phyloP scores from a whole-genome alignment of 1,140 invertebrate species.

The Aphaenogaster floridana region DNA sequence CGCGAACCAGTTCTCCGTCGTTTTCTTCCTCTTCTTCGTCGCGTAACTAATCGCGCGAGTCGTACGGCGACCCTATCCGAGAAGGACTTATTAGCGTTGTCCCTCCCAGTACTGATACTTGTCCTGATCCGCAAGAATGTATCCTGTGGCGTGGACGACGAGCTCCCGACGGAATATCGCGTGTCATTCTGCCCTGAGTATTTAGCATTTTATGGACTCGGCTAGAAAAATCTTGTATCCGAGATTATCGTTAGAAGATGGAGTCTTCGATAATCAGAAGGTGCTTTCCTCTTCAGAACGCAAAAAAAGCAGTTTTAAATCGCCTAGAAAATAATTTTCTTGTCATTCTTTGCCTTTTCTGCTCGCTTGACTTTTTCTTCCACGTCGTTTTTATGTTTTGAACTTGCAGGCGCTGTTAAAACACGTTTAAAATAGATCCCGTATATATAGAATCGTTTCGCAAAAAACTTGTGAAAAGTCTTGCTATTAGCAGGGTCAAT shows the following conservation, averaged over 20 bases:
- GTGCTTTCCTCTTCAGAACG: background rate
- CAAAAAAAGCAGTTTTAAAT: constrained; percentile 8
- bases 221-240: constrained; percentile 14
- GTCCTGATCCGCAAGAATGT: constrained; percentile 52
- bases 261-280: background rate
- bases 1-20: constrained; percentile 59
- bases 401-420: background rate
- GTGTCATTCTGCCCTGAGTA: constrained; percentile 67
- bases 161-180: constrained; percentile 70
- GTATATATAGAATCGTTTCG: background rate
- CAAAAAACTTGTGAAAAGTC: constrained; percentile 2
- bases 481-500: constrained; percentile 34
- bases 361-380: constrained; percentile 9
- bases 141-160: constrained; percentile 51
- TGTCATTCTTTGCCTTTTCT: background rate
- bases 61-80: background rate
- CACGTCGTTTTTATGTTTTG: background rate
- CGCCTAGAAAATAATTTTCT: constrained; percentile 20
- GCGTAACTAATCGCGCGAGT: constrained; percentile 57
- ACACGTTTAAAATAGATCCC: background rate
- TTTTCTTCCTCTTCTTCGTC: constrained; percentile 13
- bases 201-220: constrained; percentile 77
- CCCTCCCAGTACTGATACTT: constrained; percentile 57
- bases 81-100: constrained; percentile 64
- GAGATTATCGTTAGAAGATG: constrained; percentile 60